Evolutionary conservation across 2,888 invertebrate genomes (phyloP).

Genomic region (Glaucopsyche alexis): DNA sequence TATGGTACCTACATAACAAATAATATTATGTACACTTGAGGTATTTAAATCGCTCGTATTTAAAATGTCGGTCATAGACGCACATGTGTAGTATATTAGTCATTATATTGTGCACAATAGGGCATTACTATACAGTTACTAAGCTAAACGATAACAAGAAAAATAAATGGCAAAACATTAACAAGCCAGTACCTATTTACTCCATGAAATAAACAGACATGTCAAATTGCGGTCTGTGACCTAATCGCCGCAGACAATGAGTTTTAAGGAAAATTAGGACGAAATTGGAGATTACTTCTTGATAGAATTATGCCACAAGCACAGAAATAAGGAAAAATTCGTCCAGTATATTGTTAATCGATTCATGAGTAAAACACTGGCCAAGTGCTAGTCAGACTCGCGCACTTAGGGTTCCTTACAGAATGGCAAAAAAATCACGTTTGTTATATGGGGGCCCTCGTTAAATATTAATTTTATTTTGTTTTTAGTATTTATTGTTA

Average conservation of each 20-base stretch:
- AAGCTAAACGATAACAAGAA: conserved; percentile 1
- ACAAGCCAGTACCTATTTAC: not conserved
- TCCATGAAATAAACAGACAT: not conserved
- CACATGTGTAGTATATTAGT: not conserved
- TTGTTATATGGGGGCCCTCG: too few species aligned
- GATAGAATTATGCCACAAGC: not conserved
- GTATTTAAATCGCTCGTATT: not conserved
- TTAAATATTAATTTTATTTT: too few species aligned
- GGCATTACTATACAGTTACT: not conserved
- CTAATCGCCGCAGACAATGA: not conserved
- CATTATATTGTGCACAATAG: not conserved
- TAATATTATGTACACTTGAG: not conserved
- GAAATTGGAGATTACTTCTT: too few species aligned
- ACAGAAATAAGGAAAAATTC: not conserved
- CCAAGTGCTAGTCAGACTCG: too few species aligned
- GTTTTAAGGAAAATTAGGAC: not conserved
- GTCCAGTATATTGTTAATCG: not conserved
- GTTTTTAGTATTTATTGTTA: too few species aligned
- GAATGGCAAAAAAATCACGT: too few species aligned
- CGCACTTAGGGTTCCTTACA: too few species aligned
- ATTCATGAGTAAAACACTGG: not conserved
- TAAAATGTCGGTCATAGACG: not conserved
- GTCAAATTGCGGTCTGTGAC: not conserved
- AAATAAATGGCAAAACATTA: not conserved
- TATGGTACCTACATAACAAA: not conserved